phyloP scores from a whole-genome alignment of 2,888 invertebrate species.

The Rhagonycha fulva region DNA sequence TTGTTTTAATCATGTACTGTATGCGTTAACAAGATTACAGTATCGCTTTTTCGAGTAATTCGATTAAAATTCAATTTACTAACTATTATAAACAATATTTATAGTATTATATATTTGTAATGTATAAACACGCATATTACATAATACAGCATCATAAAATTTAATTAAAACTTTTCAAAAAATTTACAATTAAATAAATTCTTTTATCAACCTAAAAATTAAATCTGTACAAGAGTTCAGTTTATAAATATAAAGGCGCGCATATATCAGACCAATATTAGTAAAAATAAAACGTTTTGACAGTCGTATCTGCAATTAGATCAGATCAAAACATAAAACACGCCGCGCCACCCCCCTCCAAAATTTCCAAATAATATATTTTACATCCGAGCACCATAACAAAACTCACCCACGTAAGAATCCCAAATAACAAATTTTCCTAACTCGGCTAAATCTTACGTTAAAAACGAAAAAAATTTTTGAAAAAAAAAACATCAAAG shows the following conservation, averaged over 20 bases:
- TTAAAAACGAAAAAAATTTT: neutral
- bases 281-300: neutral
- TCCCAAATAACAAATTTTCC: neutral
- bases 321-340: neutral
- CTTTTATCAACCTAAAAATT: neutral
- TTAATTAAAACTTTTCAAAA: neutral
- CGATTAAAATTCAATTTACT: neutral
- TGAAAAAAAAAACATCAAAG: neutral
- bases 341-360: neutral
- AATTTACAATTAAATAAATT: conserved; percentile 1
- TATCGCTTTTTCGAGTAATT: neutral
- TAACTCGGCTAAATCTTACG: neutral
- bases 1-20: neutral
- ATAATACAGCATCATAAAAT: neutral
- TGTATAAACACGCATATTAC: neutral
- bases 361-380: neutral
- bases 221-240: neutral
- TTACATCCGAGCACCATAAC: neutral
- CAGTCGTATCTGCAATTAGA: neutral
- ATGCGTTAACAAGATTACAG: neutral
- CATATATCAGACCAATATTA: neutral
- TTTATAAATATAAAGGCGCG: neutral
- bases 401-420: neutral
- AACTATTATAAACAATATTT: conserved; percentile 4
- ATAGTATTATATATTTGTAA: neutral